A percentile compares a stretch with the other conserved stretches of the same genome.
Conservation (phyloP, 2,797 vertebrate genomes). For the Chrosomus eos region DNA sequence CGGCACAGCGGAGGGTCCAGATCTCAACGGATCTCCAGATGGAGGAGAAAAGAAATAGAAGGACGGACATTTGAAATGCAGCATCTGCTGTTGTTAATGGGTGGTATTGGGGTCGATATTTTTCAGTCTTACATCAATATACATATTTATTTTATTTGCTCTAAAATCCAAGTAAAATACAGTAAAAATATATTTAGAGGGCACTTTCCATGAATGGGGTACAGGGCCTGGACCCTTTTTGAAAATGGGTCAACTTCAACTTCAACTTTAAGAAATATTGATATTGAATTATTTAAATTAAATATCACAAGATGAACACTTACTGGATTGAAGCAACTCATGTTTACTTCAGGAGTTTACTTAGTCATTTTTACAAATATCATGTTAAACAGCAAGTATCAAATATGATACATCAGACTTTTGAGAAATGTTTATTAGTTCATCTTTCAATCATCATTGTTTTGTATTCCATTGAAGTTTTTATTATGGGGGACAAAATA, state of each 20-base stretch:
- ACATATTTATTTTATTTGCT: constrained; percentile 8
- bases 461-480: neutral
- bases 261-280: too few relatives aligned
- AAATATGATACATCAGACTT: neutral
- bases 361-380: neutral
- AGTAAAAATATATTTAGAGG: neutral
- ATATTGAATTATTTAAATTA: too few relatives aligned
- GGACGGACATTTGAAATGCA: constrained; percentile 54
- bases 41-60: constrained; percentile 56
- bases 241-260: too few relatives aligned
- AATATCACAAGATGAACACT: too few relatives aligned
- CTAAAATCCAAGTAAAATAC: constrained; percentile 6
- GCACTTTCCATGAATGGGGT: neutral
- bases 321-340: too few relatives aligned
- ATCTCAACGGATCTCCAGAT: constrained; percentile 62
- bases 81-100: constrained; percentile 64
- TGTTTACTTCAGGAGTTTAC: too few relatives aligned
- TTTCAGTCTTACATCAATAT: neutral
- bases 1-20: constrained; percentile 54
- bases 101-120: constrained; percentile 52
- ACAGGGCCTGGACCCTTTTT: neutral
- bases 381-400: neutral
- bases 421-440: neutral
- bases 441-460: neutral
- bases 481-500: too few relatives aligned